These are phyloP conservation scores for Aplochiton taeniatus DNA, from an alignment of 2,797 vertebrate genomes.

Conservation along the genomic window DNA sequence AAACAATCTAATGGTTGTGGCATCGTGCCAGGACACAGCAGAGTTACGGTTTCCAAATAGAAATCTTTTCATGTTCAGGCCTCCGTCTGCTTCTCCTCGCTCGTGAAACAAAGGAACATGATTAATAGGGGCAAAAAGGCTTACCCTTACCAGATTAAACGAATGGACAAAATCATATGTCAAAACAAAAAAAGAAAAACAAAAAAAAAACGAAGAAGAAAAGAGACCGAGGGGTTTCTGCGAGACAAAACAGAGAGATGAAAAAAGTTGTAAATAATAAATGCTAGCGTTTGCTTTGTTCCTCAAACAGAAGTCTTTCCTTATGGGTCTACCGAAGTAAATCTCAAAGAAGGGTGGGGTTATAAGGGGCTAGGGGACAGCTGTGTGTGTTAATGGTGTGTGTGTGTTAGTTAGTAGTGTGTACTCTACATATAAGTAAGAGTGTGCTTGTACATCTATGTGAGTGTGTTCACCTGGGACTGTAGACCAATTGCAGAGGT, in stretches of 20 bases:
- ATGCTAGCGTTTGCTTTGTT: conserved; percentile 49
- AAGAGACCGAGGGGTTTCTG: conserved; percentile 3
- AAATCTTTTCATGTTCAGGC: conserved; percentile 33
- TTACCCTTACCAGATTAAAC: conserved; percentile 55
- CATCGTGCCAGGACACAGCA: conserved; percentile 34
- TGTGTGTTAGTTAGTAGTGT: too few relatives aligned
- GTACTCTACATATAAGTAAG: too few relatives aligned
- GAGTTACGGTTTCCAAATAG: conserved; percentile 39
- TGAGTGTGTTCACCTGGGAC: too few relatives aligned
- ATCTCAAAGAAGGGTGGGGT: conserved; percentile 56
- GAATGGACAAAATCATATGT: conserved; percentile 50
- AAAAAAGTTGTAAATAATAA: conserved; percentile 46
- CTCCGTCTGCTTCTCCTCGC: conserved; percentile 19
- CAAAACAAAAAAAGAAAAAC: conserved; percentile 22
- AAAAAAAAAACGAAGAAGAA: conserved; percentile 15
- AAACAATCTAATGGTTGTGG: conserved; percentile 37
- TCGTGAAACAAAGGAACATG: conserved; percentile 41
- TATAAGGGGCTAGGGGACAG: conserved; percentile 60
- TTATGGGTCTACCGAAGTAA: conserved; percentile 56
- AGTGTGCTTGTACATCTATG: too few relatives aligned
- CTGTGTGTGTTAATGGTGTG: too few relatives aligned
- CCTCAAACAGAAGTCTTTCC: conserved; percentile 52
- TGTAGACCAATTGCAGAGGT: too few relatives aligned
- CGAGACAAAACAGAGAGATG: conserved; percentile 37
- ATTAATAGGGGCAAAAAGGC: conserved; percentile 43